A percentile compares a stretch with the other conserved stretches of the same genome.
phyloP scores from a whole-genome alignment of 2,113 vertebrate species.

The Phaethon lepturus region DNA sequence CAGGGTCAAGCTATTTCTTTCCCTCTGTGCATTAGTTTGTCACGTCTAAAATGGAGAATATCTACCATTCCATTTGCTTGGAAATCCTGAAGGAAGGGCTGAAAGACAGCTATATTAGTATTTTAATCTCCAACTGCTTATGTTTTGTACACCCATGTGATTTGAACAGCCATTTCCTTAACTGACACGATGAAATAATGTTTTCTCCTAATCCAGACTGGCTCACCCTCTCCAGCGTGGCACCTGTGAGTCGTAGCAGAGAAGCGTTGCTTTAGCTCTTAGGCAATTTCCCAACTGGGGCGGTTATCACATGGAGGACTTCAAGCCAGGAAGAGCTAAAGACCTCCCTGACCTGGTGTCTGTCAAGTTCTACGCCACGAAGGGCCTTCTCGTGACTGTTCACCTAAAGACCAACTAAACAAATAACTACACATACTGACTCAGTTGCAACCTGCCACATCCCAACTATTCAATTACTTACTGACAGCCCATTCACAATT shows the following conservation, averaged over 20 bases:
- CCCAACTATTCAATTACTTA: accelerated
- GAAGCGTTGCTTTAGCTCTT: background rate
- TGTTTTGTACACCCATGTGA: background rate
- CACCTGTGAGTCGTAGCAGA: background rate
- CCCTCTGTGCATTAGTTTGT: background rate
- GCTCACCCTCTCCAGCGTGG: background rate
- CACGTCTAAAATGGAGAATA: background rate
- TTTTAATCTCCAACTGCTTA: background rate
- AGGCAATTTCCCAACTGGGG: background rate
- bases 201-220: background rate
- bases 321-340: background rate
- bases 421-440: background rate
- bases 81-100: background rate
- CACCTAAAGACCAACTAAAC: background rate
- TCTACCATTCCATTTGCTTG: background rate
- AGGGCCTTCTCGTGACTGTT: background rate
- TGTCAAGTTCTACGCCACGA: background rate
- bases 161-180: background rate
- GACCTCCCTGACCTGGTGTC: background rate
- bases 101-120: background rate
- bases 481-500: background rate
- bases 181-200: background rate
- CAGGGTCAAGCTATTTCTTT: background rate
- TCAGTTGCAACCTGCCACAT: background rate
- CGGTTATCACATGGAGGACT: background rate